Evolutionary conservation across 2,113 vertebrate genomes (phyloP), one percentile per base, ranked within the genome.

Genomic region (Eulacestoma nigropectus): DNA sequence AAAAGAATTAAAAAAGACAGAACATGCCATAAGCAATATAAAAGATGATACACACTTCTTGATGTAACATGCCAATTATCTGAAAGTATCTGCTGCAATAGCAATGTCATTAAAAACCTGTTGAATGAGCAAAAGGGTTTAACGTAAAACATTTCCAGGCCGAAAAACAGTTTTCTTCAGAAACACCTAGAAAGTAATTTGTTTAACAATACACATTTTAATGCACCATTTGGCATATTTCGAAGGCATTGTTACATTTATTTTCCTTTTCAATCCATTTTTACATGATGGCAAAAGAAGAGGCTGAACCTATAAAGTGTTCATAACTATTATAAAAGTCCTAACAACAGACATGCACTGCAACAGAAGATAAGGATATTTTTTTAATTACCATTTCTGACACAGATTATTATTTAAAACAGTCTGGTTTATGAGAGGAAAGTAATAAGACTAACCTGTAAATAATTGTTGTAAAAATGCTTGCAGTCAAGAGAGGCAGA

Each of bases 311-410:
- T 78, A 96, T 96, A 89, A 97, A 96, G 86, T 87, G 94, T 96
- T 96, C 84, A 49, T 88, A 98, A 97, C 91, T 96, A 95, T 77
- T 95, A 83, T 89, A 93, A 89, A 97, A 93, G 81, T 95, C 84
- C 46, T 96, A 96, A 94, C 33, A 85, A 80, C 65, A 95, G 90
- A 97, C 91, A 89, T 72, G 95, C 37, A 96, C 69, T 97, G 95
- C 86, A 93, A 86, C 78, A 93, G 78, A 59, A 96, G 97, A 98
- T 97, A 97, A 98, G 96, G 42, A 91, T 98, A 95, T 93, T 95
- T 97, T 97, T 97, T 97, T 97, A 97, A 97, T 97, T 93, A 97
- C 90, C 39, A 95, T 93, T 97, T 97, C 97, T 97, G 95, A 97
- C 95, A 96, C 70, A 95, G 97, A 97, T 91, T 92, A 92, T 94